Evolutionary conservation across 2,888 invertebrate genomes (phyloP), one percentile per base, ranked within the genome.

Genomic region (Anoplius nigerrimus): DNA sequence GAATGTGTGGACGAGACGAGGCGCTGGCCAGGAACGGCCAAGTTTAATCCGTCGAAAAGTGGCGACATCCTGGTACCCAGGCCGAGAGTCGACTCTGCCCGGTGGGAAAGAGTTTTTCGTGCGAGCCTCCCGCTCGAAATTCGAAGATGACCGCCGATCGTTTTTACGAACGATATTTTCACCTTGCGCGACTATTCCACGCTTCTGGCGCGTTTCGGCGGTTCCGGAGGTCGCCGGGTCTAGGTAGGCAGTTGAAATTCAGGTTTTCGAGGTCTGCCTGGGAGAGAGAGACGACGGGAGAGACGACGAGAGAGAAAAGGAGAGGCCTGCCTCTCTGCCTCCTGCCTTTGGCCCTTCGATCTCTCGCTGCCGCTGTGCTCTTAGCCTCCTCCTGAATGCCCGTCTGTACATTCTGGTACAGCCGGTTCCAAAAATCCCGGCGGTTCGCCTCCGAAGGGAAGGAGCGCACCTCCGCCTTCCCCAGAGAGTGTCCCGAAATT

Each of bases 211-310:
- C 53, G 55, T 81, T 79, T 81, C 73, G 69, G 69, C 64, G 72
- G 71, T 67, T 77, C 62, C 79, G 78, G 80, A 81, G 81, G 77
- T 79, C 81, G 74, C 58, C 75, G 72, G 72, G 79, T 81, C 79
- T 76, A 76, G 73, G 75, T 79, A 79, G 78, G 75, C 76, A 77
- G 79, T 82, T 81, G 83, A 83, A 83, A 81, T 83, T 84, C 84
- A 83, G 82, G 84, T 84, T 83, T 82, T 80, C 74, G 80, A 75
- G 74, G 72, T 34, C 72, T 71, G 74, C 69, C 61, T 68, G 78
- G 77, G 72, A 73, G 78, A 77, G 77, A 77, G 43, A 34, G n/a
- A 15, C 2, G 53, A 22, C 1, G 22, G 22, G 15, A 21, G 18
- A 0, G 16, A 24, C 5, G 34, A 55, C 3, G 34, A 34, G 11